Percentiles rank a stretch among this genome's conserved stretches.
Evolutionary conservation across 2,113 vertebrate species (phyloP).

Genomic region (Anarhynchus alexandrinus): DNA sequence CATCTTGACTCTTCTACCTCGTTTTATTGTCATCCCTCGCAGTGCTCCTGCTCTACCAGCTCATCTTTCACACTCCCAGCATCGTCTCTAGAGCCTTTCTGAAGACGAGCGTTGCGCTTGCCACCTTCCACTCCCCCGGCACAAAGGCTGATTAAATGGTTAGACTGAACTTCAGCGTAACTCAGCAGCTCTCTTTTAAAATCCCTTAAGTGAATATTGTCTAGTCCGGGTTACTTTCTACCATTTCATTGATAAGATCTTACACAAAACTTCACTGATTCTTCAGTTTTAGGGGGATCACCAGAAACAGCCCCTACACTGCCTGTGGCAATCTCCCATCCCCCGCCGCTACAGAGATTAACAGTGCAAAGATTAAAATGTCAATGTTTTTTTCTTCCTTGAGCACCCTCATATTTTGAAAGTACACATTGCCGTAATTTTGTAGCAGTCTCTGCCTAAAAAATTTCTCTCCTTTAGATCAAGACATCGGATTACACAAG

Average conservation of each 20-base stretch:
- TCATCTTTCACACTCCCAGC: neutral
- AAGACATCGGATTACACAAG: neutral
- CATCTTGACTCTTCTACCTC: neutral
- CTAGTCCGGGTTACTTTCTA: neutral
- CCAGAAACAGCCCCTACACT: neutral
- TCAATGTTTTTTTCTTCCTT: neutral
- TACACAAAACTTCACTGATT: neutral
- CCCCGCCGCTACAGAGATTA: neutral
- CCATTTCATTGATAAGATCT: neutral
- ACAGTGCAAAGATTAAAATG: neutral
- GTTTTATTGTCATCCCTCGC: neutral
- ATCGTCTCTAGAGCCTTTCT: neutral
- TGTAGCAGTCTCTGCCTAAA: neutral
- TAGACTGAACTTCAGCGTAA: neutral
- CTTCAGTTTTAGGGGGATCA: neutral
- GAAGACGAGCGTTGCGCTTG: neutral
- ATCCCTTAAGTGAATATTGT: neutral
- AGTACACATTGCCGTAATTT: neutral
- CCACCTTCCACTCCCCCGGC: neutral
- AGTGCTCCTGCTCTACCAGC: neutral
- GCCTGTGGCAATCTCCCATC: neutral
- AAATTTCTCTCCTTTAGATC: neutral
- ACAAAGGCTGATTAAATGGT: neutral
- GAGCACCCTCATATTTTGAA: neutral
- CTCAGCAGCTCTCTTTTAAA: neutral